Evolutionary conservation across 2,113 vertebrate species (phyloP).

Genomic region (Elephantulus edwardii): DNA sequence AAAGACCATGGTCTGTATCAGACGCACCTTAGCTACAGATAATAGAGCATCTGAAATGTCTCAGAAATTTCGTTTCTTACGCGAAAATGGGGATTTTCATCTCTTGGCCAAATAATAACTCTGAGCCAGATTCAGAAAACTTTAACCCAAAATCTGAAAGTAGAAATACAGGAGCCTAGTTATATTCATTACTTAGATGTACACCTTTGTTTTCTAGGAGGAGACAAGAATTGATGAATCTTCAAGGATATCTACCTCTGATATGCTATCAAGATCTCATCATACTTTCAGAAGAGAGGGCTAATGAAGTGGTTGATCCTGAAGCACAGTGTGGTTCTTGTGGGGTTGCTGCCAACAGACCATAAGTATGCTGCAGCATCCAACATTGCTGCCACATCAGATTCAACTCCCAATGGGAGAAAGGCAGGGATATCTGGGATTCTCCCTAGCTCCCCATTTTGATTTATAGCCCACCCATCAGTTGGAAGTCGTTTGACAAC

Average conservation of each 20-base stretch:
- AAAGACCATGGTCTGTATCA: no score
- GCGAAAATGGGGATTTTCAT: constrained; percentile 87
- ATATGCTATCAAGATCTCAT: constrained; percentile 82
- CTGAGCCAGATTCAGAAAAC: constrained; percentile 81
- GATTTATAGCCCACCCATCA: constrained; percentile 86
- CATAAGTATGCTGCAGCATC: constrained; percentile 80
- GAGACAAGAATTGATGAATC: constrained; percentile 89
- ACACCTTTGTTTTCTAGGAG: constrained; percentile 94
- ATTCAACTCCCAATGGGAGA: constrained; percentile 82
- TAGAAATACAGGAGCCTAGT: constrained; percentile 89
- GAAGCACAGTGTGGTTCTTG: constrained; percentile 84
- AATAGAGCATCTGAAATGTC: constrained; percentile 85
- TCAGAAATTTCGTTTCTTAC: constrained; percentile 90
- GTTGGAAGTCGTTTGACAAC: constrained; percentile 86
- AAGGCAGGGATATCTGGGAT: constrained; percentile 84
- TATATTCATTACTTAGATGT: constrained; percentile 92
- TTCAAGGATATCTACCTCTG: constrained; percentile 81
- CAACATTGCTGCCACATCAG: constrained; percentile 76
- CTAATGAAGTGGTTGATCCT: constrained; percentile 82
- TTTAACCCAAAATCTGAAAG: constrained; percentile 85
- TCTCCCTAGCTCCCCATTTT: constrained; percentile 88
- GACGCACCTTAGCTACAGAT: no score
- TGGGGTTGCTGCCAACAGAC: constrained; percentile 79
- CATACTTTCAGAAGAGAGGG: constrained; percentile 86
- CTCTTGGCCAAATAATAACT: constrained; percentile 84